Evolutionary conservation across 2,113 vertebrate genomes (phyloP).

Genomic region (Ginglymostoma cirratum): DNA sequence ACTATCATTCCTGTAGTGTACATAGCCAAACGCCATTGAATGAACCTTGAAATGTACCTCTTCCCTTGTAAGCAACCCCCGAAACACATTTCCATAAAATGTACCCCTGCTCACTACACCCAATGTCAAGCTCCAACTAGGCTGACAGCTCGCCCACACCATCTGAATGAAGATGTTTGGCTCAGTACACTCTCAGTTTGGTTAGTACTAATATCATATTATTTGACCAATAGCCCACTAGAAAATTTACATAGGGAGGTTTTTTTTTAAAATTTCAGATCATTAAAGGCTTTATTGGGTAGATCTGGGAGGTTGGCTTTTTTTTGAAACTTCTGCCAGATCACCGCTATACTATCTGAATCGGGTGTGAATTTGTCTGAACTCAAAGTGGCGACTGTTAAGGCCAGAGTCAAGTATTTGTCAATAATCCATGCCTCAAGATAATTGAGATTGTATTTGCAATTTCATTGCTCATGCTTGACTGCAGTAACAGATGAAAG

Average conservation of each 20-base stretch:
- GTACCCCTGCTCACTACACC: background rate
- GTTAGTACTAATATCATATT: background rate
- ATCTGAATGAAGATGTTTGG: background rate
- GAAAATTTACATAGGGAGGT: background rate
- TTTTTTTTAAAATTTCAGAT: background rate
- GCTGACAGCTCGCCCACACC: too few relatives aligned
- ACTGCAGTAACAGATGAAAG: background rate
- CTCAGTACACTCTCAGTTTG: background rate
- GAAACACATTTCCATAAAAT: background rate
- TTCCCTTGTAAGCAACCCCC: background rate
- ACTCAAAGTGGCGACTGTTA: background rate
- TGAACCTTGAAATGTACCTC: background rate
- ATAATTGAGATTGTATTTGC: background rate
- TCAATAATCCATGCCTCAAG: background rate
- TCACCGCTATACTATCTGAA: background rate
- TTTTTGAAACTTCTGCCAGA: background rate
- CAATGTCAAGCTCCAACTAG: background rate
- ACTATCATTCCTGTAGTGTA: background rate
- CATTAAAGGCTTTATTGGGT: too few relatives aligned
- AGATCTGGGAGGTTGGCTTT: background rate
- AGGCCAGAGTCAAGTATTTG: background rate
- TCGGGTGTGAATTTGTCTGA: background rate
- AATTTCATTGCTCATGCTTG: background rate
- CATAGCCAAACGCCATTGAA: background rate
- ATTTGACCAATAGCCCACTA: background rate